Evolutionary conservation across 1,140 invertebrate genomes (phyloP).

Genomic region (Saccostrea cuccullata): DNA sequence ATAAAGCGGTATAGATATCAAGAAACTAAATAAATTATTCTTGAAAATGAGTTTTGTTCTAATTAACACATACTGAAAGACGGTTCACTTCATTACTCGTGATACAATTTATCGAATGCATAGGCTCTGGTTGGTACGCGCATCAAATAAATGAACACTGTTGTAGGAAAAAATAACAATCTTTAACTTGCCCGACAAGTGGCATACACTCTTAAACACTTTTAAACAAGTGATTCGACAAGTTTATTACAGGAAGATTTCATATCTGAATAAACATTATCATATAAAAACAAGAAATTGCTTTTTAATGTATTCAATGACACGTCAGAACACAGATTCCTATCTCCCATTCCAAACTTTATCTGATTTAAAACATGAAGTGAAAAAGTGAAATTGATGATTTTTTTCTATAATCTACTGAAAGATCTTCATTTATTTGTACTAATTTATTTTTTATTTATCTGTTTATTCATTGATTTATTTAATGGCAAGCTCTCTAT

Average conservation of each 20-base stretch:
- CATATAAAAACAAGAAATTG: neutral
- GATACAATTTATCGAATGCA: neutral
- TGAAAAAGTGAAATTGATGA: too few relatives aligned
- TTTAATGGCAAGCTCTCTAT: too few relatives aligned
- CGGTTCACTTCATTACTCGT: neutral
- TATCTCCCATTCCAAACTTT: too few relatives aligned
- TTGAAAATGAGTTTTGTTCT: neutral
- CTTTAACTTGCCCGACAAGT: neutral
- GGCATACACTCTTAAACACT: neutral
- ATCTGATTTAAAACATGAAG: too few relatives aligned
- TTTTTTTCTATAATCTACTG: too few relatives aligned
- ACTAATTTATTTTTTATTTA: too few relatives aligned
- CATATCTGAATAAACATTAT: constrained; percentile 3
- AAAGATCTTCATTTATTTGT: too few relatives aligned
- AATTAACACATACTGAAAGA: neutral
- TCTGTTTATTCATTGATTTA: too few relatives aligned
- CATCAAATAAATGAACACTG: neutral
- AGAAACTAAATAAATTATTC: neutral
- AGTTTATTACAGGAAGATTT: neutral
- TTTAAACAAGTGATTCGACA: neutral
- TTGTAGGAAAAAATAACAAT: neutral
- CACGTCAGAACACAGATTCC: neutral
- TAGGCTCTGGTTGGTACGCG: constrained; percentile 11
- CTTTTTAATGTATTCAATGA: neutral
- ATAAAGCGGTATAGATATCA: neutral